Base-by-base conservation (phyloP, 2,113 vertebrate genomes). In the Solea solea region DNA sequence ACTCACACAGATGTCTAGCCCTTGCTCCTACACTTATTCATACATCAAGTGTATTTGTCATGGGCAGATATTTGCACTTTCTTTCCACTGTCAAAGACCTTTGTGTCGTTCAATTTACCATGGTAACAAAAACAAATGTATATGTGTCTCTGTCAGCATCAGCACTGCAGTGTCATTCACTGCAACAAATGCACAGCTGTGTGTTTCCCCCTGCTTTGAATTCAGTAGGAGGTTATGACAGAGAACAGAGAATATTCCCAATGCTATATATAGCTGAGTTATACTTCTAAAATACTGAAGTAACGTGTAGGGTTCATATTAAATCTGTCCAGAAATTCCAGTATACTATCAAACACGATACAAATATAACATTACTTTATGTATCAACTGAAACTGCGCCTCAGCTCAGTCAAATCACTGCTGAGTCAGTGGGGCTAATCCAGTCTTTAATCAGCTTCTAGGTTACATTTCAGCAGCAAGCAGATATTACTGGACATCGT, bases 81-180 rank as follows among this genome's bases (percentile, higher is more conserved):
- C 45, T 73, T 64, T 68, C 58, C 69, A 51, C 49, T 89, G 80
- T 83, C 87, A 84, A 27, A 74, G 71, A 84, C 72, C 80, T 82
- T 79, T 83, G 73, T 63, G 73, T 73, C 76, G 86, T 25, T 42
- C 87, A 49, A 63, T 91, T 93, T 82, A 75, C 90, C 90, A 93
- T 93, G 90, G 91, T 88, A 93, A 93, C 90, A 87, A 82, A 80
- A 48, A 81, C 50, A 74, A 75, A 88, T 66, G 75, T 69, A 81
- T 55, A 70, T 67, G 69, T 68, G 76, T 65, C 58, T 80, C 65
- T 54, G 49, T 78, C 56, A 25, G 55, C 49, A 40, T 55, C 16
- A 9, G 68, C 71, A 48, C 84, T 81, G 78, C 80, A 80, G 49
- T 73, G 61, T 72, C 62, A 58, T 76, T 67, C 40, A 54, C 53